Evolutionary conservation across 2,797 vertebrate genomes (phyloP).

Genomic region (Melanotaenia boesemani): DNA sequence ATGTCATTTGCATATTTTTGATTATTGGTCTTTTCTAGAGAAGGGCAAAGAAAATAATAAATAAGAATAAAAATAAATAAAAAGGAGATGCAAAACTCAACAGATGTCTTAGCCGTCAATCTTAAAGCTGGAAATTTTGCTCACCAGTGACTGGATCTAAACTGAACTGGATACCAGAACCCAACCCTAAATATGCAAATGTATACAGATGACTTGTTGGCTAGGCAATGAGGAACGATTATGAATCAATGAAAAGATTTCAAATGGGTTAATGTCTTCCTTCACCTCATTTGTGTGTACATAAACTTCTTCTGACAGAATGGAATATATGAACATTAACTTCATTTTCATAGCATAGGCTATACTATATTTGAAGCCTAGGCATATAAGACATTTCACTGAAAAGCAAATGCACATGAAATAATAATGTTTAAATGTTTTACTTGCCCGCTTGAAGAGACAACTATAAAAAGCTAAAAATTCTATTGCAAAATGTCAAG

Average conservation of each 20-base stretch:
- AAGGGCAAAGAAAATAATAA: background rate
- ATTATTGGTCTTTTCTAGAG: background rate
- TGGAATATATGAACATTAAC: constrained; percentile 45
- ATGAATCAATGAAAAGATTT: constrained; percentile 55
- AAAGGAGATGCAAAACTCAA: background rate
- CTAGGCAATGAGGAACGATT: constrained; percentile 55
- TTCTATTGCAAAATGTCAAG: constrained; percentile 39
- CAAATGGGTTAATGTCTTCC: constrained; percentile 33
- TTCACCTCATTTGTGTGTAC: constrained; percentile 32
- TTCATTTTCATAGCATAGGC: constrained; percentile 36
- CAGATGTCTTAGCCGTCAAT: background rate
- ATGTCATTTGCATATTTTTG: constrained; percentile 1
- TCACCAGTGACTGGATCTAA: background rate
- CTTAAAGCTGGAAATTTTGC: background rate
- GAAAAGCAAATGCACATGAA: constrained; percentile 48
- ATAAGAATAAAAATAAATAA: background rate
- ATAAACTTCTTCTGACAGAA: constrained; percentile 45
- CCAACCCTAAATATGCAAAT: constrained; percentile 22
- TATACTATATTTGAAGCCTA: constrained; percentile 41
- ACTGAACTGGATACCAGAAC: constrained; percentile 2
- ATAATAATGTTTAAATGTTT: constrained; percentile 42
- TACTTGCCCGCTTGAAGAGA: constrained; percentile 44
- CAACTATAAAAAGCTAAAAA: constrained; percentile 59
- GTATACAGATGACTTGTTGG: constrained; percentile 54
- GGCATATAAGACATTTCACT: constrained; percentile 36